A percentile compares a stretch with the other conserved stretches of the same genome.
Evolutionary conservation across 92 coral and sea anemone genomes (phyloP).

Genomic region (Virgularia gustaviana): DNA sequence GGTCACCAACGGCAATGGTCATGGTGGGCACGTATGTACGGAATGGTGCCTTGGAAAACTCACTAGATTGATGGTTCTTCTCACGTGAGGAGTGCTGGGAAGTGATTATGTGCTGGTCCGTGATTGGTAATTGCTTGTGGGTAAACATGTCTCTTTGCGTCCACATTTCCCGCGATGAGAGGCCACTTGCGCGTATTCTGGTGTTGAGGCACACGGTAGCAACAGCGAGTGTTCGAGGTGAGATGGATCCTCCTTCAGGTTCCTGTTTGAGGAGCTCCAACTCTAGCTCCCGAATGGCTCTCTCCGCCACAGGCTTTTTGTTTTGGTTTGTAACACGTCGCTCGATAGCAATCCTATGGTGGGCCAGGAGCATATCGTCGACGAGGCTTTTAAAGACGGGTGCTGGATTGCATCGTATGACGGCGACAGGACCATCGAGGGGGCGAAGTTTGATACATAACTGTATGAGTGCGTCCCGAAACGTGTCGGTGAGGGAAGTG

Average conservation of each 20-base stretch:
- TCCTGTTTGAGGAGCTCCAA: slow-evolving; percentile 17
- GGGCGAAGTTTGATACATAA: slow-evolving; percentile 19
- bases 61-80: slow-evolving; percentile 36
- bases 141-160: slow-evolving; percentile 26
- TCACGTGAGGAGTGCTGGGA: too few species aligned
- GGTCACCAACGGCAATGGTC: slow-evolving; percentile 28
- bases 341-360: slow-evolving; percentile 38
- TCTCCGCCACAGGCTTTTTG: too few species aligned
- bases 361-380: background rate
- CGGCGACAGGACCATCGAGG: slow-evolving; percentile 15
- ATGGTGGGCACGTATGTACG: background rate
- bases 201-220: too few species aligned
- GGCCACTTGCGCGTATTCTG: too few species aligned
- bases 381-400: slow-evolving; percentile 1
- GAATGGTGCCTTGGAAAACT: slow-evolving; percentile 24
- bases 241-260: slow-evolving; percentile 15
- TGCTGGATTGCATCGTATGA: background rate
- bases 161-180: slow-evolving; percentile 28
- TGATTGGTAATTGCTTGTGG: slow-evolving; percentile 13
- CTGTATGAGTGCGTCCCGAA: slow-evolving; percentile 47
- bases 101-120: background rate
- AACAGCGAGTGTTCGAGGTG: too few species aligned
- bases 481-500: slow-evolving; percentile 34
- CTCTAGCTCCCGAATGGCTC: slow-evolving; percentile 42
- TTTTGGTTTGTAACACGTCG: slow-evolving; percentile 47